These are phyloP conservation scores for Noctuana brunneofusca DNA, from an alignment of 2,888 invertebrate species.

Conservation along the genomic window DNA sequence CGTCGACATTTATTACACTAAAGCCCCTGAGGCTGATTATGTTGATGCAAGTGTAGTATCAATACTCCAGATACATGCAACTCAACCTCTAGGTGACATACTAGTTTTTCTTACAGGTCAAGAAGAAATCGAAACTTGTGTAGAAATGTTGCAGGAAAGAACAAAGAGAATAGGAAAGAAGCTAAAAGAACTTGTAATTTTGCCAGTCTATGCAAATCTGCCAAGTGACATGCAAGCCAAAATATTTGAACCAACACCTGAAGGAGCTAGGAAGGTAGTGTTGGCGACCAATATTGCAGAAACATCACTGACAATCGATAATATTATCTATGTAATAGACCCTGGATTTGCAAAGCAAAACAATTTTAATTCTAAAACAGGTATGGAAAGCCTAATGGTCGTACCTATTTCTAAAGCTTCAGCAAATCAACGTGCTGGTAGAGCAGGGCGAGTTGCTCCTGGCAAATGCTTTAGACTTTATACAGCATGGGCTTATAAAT, in stretches of 20 bases:
- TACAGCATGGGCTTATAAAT: slow-evolving; percentile 99
- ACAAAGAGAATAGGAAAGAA: slow-evolving; percentile 96
- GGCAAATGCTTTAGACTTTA: slow-evolving; percentile 99
- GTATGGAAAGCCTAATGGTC: slow-evolving; percentile 99
- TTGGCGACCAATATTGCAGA: slow-evolving; percentile 99
- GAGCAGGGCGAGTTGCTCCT: slow-evolving; percentile 97
- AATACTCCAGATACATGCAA: slow-evolving; percentile 98
- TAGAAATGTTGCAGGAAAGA: slow-evolving; percentile 94
- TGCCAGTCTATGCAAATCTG: slow-evolving; percentile 98
- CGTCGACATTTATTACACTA: slow-evolving; percentile 99
- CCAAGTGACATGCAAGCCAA: slow-evolving; percentile 99
- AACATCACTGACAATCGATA: slow-evolving; percentile 99
- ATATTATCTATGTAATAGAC: slow-evolving; percentile 99
- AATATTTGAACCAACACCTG: slow-evolving; percentile 98
- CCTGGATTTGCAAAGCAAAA: slow-evolving; percentile 99
- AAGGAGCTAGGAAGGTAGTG: slow-evolving; percentile 97
- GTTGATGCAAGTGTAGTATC: slow-evolving; percentile 99
- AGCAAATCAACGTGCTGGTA: slow-evolving; percentile 97
- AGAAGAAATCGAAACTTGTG: slow-evolving; percentile 95
- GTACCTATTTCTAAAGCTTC: slow-evolving; percentile 99
- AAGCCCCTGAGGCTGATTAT: slow-evolving; percentile 99
- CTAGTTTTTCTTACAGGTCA: slow-evolving; percentile 98
- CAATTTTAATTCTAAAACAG: slow-evolving; percentile 98
- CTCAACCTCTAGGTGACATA: slow-evolving; percentile 97
- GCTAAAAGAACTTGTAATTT: slow-evolving; percentile 94